phyloP scores from a whole-genome alignment of 1,140 invertebrate species.

The Drosophila malerkotliana region DNA sequence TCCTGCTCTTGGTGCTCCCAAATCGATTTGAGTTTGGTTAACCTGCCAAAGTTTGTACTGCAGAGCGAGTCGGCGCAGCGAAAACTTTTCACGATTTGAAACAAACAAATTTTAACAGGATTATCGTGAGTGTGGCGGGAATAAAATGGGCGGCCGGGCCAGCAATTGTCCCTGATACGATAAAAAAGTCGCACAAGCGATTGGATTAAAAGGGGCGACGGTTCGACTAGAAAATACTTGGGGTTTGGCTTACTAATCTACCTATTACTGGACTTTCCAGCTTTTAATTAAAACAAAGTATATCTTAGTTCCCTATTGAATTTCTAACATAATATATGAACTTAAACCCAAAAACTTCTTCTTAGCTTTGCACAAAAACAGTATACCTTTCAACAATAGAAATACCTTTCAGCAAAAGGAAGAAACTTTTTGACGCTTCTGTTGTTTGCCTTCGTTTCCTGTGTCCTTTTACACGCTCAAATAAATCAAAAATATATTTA shows the following conservation, averaged over 20 bases:
- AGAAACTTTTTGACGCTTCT: slow-evolving; percentile 71
- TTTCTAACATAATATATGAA: too few relatives aligned
- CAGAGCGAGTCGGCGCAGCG: slow-evolving; percentile 29
- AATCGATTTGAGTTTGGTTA: slow-evolving; percentile 81
- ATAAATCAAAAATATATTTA: slow-evolving; percentile 77
- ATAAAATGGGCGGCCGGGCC: slow-evolving; percentile 29
- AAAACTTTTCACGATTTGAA: slow-evolving; percentile 70
- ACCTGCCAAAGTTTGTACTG: slow-evolving; percentile 68
- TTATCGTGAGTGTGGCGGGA: slow-evolving; percentile 64
- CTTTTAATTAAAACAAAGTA: background rate
- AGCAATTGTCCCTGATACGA: slow-evolving; percentile 54
- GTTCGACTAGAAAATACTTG: background rate
- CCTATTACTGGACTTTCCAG: too few relatives aligned
- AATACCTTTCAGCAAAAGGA: slow-evolving; percentile 8
- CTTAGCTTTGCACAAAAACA: background rate
- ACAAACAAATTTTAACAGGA: slow-evolving; percentile 81
- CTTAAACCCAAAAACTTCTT: too few relatives aligned
- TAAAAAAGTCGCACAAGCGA: slow-evolving; percentile 3
- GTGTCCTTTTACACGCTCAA: slow-evolving; percentile 73
- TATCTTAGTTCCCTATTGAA: background rate
- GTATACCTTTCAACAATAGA: background rate
- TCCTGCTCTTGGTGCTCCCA: slow-evolving; percentile 40
- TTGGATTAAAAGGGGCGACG: background rate
- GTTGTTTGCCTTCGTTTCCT: slow-evolving; percentile 61
- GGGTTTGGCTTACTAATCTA: too few relatives aligned